Conservation (phyloP, 2,113 vertebrate species). For the Datnioides undecimradiatus region DNA sequence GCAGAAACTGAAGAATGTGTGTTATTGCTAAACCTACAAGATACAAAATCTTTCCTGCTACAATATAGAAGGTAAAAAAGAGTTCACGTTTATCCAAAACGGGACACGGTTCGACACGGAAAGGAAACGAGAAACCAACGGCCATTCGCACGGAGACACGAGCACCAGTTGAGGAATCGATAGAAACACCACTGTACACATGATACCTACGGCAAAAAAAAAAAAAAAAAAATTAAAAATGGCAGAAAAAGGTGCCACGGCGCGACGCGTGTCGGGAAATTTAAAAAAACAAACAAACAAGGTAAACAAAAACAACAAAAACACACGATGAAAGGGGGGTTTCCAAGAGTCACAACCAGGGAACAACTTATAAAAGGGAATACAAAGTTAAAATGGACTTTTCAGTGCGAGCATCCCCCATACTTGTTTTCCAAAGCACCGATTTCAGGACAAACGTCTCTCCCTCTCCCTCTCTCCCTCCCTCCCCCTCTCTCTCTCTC, state of each 20-base stretch:
- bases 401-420: constrained; percentile 34
- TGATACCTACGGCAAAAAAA: constrained; percentile 57
- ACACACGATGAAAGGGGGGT: constrained; percentile 63
- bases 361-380: constrained; percentile 63
- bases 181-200: constrained; percentile 79
- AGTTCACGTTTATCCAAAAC: constrained; percentile 75
- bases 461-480: too few relatives aligned
- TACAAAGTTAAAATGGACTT: constrained; percentile 54
- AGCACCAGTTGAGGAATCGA: constrained; percentile 80
- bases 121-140: constrained; percentile 50
- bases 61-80: constrained; percentile 83
- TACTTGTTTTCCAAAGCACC: constrained; percentile 69
- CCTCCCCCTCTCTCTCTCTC: too few relatives aligned
- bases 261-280: constrained; percentile 28
- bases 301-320: constrained; percentile 54
- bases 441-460: constrained; percentile 56
- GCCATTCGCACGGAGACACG: constrained; percentile 75
- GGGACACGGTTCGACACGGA: constrained; percentile 52
- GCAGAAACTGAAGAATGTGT: constrained; percentile 65
- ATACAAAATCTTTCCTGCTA: constrained; percentile 84
- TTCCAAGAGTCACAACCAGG: constrained; percentile 53
- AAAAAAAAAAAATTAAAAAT: too few relatives aligned
- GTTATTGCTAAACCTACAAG: constrained; percentile 87
- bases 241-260: constrained; percentile 43
- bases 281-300: constrained; percentile 47